A percentile compares a stretch with the other conserved stretches of the same genome.
Evolutionary conservation across 2,113 vertebrate species (phyloP).

Genomic region (Catharus minimus): DNA sequence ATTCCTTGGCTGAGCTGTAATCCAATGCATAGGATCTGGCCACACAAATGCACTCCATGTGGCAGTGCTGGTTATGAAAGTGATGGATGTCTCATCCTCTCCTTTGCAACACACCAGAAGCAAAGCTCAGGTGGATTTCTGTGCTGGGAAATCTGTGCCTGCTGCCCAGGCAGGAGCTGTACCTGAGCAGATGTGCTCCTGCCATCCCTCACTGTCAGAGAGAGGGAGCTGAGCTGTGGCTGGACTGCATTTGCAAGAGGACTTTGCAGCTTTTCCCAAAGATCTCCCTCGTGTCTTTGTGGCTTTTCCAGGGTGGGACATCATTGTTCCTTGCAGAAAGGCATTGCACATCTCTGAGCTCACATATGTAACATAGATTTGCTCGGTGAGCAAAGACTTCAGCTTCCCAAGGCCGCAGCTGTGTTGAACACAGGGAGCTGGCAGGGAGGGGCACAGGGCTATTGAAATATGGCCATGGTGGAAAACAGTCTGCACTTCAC

Average conservation of each 20-base stretch:
- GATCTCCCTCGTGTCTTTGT: neutral
- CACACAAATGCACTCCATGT: slow-evolving; percentile 28
- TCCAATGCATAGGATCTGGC: neutral
- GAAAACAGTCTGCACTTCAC: neutral
- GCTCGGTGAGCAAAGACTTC: neutral
- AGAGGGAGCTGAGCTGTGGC: neutral
- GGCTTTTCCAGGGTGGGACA: slow-evolving; percentile 1
- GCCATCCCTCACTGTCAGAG: slow-evolving; percentile 21
- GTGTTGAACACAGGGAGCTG: neutral
- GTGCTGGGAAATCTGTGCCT: neutral
- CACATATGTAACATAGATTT: neutral
- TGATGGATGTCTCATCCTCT: slow-evolving; percentile 33
- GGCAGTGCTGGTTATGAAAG: neutral
- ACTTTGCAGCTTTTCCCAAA: neutral
- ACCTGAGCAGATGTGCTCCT: slow-evolving; percentile 17
- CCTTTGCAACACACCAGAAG: neutral
- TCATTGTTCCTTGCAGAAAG: slow-evolving; percentile 9
- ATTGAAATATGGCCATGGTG: neutral
- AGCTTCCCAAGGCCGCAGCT: neutral
- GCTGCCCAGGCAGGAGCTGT: neutral
- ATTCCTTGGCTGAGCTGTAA: slow-evolving; percentile 41
- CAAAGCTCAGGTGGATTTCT: neutral
- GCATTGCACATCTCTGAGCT: neutral
- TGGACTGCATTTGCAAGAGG: neutral
- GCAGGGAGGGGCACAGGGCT: neutral